Percentiles rank a stretch among this genome's conserved stretches.
phyloP scores from a whole-genome alignment of 2,888 invertebrate species.

The Arenicola marina region DNA sequence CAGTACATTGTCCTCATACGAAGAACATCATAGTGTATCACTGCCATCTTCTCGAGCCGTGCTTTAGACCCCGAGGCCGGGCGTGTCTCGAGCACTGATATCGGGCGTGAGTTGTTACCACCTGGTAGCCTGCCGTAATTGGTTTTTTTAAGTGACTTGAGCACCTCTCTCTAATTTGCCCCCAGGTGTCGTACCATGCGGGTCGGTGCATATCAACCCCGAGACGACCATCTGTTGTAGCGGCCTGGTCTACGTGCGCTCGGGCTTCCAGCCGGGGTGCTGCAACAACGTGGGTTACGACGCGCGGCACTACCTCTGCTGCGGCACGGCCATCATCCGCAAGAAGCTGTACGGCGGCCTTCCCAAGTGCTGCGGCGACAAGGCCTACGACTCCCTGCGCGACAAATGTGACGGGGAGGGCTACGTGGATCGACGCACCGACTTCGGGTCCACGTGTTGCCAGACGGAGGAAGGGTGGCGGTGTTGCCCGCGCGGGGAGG shows the following conservation, averaged over 20 bases:
- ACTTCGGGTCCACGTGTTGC: conserved; percentile 19
- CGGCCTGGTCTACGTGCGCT: conserved; percentile 19
- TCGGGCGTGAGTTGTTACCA: too few relatives aligned
- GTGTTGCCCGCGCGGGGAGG: conserved; percentile 12
- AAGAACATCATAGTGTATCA: too few relatives aligned
- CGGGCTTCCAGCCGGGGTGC: conserved; percentile 16
- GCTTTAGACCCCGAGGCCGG: too few relatives aligned
- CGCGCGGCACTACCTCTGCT: conserved; percentile 16
- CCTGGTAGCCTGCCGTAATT: too few relatives aligned
- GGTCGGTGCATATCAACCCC: too few relatives aligned
- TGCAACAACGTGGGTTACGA: conserved; percentile 21
- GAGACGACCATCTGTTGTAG: conserved; percentile 15
- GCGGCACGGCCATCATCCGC: conserved; percentile 11
- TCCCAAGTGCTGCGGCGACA: conserved; percentile 7
- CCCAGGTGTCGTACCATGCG: too few relatives aligned
- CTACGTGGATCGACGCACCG: conserved; percentile 2
- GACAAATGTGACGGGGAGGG: conserved; percentile 10
- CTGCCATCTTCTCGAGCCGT: too few relatives aligned
- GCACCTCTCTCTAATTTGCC: too few relatives aligned
- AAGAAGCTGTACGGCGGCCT: not conserved
- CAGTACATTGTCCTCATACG: too few relatives aligned
- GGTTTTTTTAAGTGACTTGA: too few relatives aligned
- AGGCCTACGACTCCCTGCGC: conserved; percentile 5
- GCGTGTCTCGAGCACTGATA: too few relatives aligned
- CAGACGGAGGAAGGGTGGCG: not conserved